Evolutionary conservation across 2,797 vertebrate genomes (phyloP).

Genomic region (Clarias fuscus): DNA sequence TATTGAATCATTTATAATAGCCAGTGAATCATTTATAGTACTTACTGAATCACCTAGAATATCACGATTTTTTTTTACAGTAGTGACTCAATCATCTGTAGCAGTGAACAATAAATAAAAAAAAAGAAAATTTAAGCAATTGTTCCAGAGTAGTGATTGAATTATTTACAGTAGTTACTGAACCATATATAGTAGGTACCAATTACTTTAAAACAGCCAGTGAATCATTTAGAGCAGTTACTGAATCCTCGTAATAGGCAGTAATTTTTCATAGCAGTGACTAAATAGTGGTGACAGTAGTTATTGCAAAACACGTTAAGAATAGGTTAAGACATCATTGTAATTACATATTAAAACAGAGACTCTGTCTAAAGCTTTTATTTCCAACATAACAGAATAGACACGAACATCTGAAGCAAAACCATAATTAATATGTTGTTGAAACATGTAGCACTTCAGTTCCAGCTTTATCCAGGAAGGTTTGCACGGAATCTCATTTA

Average conservation of each 20-base stretch:
- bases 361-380: background rate
- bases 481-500: conserved; percentile 4
- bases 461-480: background rate
- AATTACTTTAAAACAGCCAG: too few relatives aligned
- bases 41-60: background rate
- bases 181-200: background rate
- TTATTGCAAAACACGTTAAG: background rate
- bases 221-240: background rate
- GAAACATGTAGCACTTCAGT: background rate
- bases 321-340: background rate
- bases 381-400: background rate
- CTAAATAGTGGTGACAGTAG: background rate
- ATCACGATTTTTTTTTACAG: background rate
- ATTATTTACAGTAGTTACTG: background rate
- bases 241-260: background rate
- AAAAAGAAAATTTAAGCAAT: too few relatives aligned
- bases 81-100: background rate
- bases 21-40: background rate
- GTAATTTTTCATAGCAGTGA: background rate
- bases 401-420: background rate
- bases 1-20: background rate
- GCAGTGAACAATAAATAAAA: background rate
- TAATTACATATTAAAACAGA: background rate
- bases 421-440: background rate
- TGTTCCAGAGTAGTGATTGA: background rate